Base-by-base conservation (phyloP, 2,113 vertebrate genomes). In the Gymnogyps californianus region DNA sequence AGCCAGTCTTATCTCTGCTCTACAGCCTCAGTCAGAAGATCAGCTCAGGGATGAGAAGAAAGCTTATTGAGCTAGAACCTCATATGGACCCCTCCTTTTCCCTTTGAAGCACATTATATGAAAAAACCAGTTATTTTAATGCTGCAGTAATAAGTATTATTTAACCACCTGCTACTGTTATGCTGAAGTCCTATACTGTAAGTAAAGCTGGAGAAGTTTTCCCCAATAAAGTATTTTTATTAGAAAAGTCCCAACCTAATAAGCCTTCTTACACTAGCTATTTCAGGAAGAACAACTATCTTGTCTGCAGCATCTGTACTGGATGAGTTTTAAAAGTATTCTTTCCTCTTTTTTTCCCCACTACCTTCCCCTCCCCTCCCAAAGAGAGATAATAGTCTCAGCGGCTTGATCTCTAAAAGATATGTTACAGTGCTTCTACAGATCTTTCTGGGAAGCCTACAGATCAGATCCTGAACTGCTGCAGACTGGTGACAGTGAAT, bases 1-100 rank as follows among this genome's bases (percentile, higher is more conserved):
- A 67, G 47, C n/a, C n/a, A 55, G 67, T 36, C 89, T 92, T 61
- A 88, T 70, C 90, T 80, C 83, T 62, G 74, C 49, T 91, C 66
- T 77, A 49, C 76, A 93, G 88, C 29, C 51, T 46, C 58, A n/a
- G 64, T 71, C 62, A 87, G 47, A 90, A 90, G 55, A 67, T 66
- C 71, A 90, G 55, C 78, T 52, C 64, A 87, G 34, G 61, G 31
- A 90, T 67, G 38, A 66, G 28, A 89, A 32, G 26, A 87, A 85
- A 83, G 31, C 66, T 83, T 57, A 87, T 15, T 16, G 18, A 94
- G n/a, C 46, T 70, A 87, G 51, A 79, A 59, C n/a, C 52, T 82
- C 51, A 78, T 25, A 17, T n/a, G 38, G 59, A 51, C 64, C 31
- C 15, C 80, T 64, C 31, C 28, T 61, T 75, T 61, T 47, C 52